Percentiles rank a stretch among this genome's conserved stretches.
Conservation (phyloP, 2,113 vertebrate genomes). For the western clawed frog (Xenopus tropicalis) region UCB_Xtro_10.0 CM004443.2:144964501-144965000, state of each 20-base stretch:
- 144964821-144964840: too few species aligned
- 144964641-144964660: slow-evolving; percentile 53
- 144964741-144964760: slow-evolving; percentile 75
- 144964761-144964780: slow-evolving; percentile 75
- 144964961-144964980: too few species aligned
- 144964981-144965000: too few species aligned
- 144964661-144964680: slow-evolving; percentile 62
- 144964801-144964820: too few species aligned
- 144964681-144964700: slow-evolving; percentile 69
- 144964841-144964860: too few species aligned
- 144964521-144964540: slow-evolving; percentile 63
- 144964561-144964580: slow-evolving; percentile 66
- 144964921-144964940: too few species aligned
- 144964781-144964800: background rate
- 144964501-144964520: slow-evolving; percentile 71
- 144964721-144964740: slow-evolving; percentile 75
- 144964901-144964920: too few species aligned
- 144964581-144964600: slow-evolving; percentile 55
- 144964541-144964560: slow-evolving; percentile 66
- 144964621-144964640: slow-evolving; percentile 75
- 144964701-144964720: slow-evolving; percentile 61
- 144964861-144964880: too few species aligned
- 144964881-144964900: too few species aligned
- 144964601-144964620: slow-evolving; percentile 72
- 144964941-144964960: too few species aligned